A percentile compares a stretch with the other conserved stretches of the same genome.
These are phyloP conservation scores for Bicyclus anynana DNA, from an alignment of 1,140 invertebrate species.

Conservation along the genomic window DNA sequence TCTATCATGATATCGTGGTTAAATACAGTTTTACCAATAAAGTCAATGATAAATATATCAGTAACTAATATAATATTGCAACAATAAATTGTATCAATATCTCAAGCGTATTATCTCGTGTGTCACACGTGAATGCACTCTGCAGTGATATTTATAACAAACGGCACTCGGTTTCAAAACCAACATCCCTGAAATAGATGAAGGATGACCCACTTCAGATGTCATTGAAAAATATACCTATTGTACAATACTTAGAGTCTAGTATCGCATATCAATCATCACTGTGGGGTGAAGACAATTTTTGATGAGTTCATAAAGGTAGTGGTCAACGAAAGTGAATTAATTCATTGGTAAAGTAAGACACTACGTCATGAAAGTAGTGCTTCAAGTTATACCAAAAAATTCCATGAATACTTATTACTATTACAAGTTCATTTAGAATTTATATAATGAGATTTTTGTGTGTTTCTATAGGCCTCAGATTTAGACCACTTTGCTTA, in stretches of 20 bases:
- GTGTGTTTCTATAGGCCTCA: too few species aligned
- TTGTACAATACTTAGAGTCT: neutral
- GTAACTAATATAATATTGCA: too few species aligned
- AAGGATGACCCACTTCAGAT: constrained; percentile 60
- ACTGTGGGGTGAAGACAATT: constrained; percentile 16
- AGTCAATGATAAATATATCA: too few species aligned
- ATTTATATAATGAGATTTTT: too few species aligned
- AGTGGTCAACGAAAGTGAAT: constrained; percentile 25
- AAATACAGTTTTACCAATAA: too few species aligned
- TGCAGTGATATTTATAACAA: constrained; percentile 63
- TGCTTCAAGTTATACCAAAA: too few species aligned
- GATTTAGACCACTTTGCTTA: too few species aligned
- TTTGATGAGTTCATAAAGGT: constrained; percentile 17
- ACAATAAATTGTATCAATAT: too few species aligned
- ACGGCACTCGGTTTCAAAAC: constrained; percentile 51
- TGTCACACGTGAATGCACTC: constrained; percentile 44
- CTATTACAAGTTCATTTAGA: too few species aligned
- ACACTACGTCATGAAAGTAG: neutral
- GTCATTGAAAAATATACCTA: constrained; percentile 31
- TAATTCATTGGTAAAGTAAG: constrained; percentile 6
- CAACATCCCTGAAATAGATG: constrained; percentile 56
- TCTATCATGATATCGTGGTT: too few species aligned
- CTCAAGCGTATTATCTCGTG: constrained; percentile 32
- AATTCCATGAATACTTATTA: too few species aligned
- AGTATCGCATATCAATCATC: neutral